phyloP scores from a whole-genome alignment of 2,797 vertebrate genomes.

The Mus minutoides region DNA sequence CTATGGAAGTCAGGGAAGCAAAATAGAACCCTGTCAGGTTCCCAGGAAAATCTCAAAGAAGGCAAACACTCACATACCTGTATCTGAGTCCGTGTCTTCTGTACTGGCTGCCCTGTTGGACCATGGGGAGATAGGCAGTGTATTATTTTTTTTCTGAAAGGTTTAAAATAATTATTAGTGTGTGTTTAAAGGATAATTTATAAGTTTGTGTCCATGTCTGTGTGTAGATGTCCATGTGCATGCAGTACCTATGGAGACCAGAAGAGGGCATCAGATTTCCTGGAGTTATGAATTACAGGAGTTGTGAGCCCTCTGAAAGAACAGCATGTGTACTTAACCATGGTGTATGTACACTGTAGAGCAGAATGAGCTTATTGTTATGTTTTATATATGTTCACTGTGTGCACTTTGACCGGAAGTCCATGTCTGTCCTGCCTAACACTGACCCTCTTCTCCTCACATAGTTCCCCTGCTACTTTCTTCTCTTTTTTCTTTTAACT shows the following conservation, averaged over 20 bases:
- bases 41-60: neutral
- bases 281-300: neutral
- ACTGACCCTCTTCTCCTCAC: neutral
- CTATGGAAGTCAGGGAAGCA: neutral
- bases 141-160: neutral
- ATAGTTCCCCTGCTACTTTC: neutral
- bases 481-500: neutral
- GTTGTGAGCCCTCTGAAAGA: neutral
- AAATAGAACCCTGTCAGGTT: neutral
- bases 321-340: neutral
- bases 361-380: neutral
- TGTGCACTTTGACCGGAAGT: neutral
- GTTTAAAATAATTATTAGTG: neutral
- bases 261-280: neutral
- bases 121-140: neutral
- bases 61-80: accelerated
- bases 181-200: neutral
- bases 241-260: neutral
- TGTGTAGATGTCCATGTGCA: too few species aligned
- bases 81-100: neutral
- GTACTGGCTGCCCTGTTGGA: neutral
- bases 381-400: neutral
- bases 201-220: neutral
- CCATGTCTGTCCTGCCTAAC: neutral
- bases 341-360: neutral